Conservation (phyloP, 2,113 vertebrate genomes). For the Taxidea taxus region DNA sequence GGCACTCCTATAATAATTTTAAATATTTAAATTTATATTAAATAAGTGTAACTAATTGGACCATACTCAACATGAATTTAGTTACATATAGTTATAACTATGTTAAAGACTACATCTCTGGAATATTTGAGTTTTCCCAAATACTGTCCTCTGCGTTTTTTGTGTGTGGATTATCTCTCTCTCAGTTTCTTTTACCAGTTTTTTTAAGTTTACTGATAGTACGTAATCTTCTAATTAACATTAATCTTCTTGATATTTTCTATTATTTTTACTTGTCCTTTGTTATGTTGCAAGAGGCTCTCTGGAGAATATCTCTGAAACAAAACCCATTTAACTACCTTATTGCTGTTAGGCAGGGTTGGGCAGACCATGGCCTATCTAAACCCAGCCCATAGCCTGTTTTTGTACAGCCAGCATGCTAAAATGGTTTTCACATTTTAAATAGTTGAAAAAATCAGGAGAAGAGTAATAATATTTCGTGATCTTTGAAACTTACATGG, state of each 20-base stretch:
- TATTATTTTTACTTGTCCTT: background rate
- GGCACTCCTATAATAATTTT: background rate
- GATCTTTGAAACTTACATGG: constrained; percentile 5
- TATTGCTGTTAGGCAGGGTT: background rate
- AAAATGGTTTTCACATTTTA: constrained; percentile 32
- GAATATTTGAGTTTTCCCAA: background rate
- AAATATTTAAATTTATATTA: constrained; percentile 28
- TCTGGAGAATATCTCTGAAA: background rate
- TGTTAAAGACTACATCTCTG: background rate
- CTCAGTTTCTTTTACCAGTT: background rate
- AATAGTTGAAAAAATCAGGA: background rate
- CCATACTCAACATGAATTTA: background rate
- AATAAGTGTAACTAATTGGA: background rate
- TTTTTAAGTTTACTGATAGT: constrained; percentile 12
- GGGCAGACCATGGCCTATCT: background rate
- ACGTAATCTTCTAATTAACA: background rate
- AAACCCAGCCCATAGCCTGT: background rate
- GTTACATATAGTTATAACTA: background rate
- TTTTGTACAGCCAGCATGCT: background rate
- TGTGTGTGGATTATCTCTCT: background rate
- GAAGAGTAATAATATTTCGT: background rate
- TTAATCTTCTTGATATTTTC: background rate
- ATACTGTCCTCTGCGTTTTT: background rate
- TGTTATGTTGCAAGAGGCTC: background rate
- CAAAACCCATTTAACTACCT: background rate